These are phyloP conservation scores for Sebastiscus albofasciatus DNA, from an alignment of 2,797 vertebrate species.

Conservation along the genomic window DNA sequence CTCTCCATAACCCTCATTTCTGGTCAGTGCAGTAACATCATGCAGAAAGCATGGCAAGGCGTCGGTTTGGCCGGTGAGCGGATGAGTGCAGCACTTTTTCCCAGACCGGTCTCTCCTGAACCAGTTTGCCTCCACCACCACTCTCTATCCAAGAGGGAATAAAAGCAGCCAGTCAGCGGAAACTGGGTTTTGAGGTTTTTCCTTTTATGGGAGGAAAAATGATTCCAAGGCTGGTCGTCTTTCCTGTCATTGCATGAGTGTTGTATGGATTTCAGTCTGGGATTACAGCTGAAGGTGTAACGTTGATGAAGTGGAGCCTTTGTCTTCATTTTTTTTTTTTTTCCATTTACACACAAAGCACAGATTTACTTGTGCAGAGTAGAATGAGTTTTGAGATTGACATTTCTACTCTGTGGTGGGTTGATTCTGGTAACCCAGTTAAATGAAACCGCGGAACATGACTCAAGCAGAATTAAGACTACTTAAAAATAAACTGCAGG, in stretches of 20 bases:
- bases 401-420: conserved; percentile 56
- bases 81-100: conserved; percentile 65
- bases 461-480: conserved; percentile 66
- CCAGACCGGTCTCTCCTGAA: conserved; percentile 59
- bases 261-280: conserved; percentile 38
- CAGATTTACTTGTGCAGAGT: conserved; percentile 12
- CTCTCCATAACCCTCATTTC: conserved; percentile 56
- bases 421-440: conserved; percentile 64
- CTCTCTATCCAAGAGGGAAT: conserved; percentile 63
- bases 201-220: conserved; percentile 72
- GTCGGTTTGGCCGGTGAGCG: conserved; percentile 58
- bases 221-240: conserved; percentile 58
- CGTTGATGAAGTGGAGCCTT: conserved; percentile 41
- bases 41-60: conserved; percentile 59
- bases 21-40: conserved; percentile 64
- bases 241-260: conserved; percentile 47
- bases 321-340: conserved; percentile 12
- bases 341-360: conserved; percentile 25
- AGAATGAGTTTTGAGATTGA: conserved; percentile 33
- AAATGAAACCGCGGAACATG: conserved; percentile 65
- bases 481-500: conserved; percentile 61
- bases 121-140: conserved; percentile 45
- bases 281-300: conserved; percentile 46
- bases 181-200: conserved; percentile 73
- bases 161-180: conserved; percentile 79